phyloP scores from a whole-genome alignment of 2,888 invertebrate genomes.

The Yponomeuta plumbellus region DNA sequence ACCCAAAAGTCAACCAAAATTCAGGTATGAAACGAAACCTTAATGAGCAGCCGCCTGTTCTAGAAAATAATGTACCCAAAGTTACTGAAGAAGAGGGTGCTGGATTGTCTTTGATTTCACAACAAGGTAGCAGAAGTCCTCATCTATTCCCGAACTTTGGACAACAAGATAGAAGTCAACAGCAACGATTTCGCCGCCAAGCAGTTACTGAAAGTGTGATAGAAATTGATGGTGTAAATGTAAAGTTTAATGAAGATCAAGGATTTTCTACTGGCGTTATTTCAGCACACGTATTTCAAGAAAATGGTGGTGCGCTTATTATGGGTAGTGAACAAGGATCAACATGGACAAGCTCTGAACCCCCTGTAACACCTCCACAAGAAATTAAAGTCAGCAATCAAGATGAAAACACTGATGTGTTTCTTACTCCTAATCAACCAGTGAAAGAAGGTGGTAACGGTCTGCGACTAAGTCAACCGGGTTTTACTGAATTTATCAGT shows the following conservation, averaged over 20 bases:
- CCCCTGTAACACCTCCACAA: not conserved
- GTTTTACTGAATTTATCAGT: not conserved
- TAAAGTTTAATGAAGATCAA: not conserved
- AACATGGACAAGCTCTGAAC: not conserved
- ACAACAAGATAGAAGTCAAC: not conserved
- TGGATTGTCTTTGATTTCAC: not conserved
- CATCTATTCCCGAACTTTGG: not conserved
- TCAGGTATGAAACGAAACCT: not conserved
- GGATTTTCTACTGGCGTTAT: not conserved
- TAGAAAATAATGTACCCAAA: not conserved
- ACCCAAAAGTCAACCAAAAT: not conserved
- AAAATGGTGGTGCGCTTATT: not conserved
- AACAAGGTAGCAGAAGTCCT: not conserved
- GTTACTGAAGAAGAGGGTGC: not conserved
- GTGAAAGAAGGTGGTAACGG: not conserved
- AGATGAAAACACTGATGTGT: not conserved
- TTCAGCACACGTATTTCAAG: not conserved
- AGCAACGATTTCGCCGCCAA: conserved; percentile 1
- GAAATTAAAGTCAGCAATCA: not conserved
- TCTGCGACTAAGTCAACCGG: not conserved
- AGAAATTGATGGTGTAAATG: not conserved
- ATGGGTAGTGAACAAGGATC: not conserved
- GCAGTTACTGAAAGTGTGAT: not conserved
- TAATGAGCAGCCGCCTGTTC: not conserved
- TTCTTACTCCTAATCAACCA: not conserved